Conservation (phyloP, 2,797 vertebrate genomes). For the Cyclopterus lumpus region DNA sequence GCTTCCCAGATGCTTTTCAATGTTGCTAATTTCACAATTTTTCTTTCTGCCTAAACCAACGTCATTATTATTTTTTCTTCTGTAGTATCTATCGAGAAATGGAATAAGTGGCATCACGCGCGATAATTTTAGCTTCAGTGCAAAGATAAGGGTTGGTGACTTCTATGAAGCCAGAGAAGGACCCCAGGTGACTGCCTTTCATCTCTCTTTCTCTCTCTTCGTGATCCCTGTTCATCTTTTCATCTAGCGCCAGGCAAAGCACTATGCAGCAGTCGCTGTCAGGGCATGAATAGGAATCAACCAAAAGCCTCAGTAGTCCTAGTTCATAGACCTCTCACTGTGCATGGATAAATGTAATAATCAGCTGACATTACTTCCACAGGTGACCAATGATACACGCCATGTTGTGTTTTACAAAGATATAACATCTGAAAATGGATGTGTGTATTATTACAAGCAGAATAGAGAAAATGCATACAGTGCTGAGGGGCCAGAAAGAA, state of each 20-base stretch:
- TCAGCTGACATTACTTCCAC: conserved; percentile 84
- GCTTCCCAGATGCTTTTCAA: conserved; percentile 78
- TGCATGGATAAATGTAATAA: conserved; percentile 81
- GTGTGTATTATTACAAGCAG: conserved; percentile 30
- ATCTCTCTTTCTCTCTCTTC: conserved; percentile 81
- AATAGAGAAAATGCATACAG: conserved; percentile 21
- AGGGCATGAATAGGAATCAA: conserved; percentile 71
- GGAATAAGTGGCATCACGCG: conserved; percentile 99
- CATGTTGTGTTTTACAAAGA: conserved; percentile 58
- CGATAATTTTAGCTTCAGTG: conserved; percentile 99
- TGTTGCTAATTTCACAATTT: conserved; percentile 76
- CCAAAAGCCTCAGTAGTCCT: conserved; percentile 70
- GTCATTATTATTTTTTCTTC: conserved; percentile 91
- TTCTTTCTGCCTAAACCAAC: conserved; percentile 82
- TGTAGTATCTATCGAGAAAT: conserved; percentile 99
- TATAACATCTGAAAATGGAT: conserved; percentile 31
- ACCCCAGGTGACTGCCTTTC: conserved; percentile 96
- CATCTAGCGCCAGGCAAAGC: conserved; percentile 76
- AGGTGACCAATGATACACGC: conserved; percentile 76
- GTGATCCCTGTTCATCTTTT: conserved; percentile 81
- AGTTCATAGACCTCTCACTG: conserved; percentile 74
- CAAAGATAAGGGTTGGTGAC: conserved; percentile 99
- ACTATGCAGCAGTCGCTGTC: conserved; percentile 77
- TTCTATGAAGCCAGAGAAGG: conserved; percentile 99
- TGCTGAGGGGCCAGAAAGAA: conserved; percentile 49